Evolutionary conservation across 2,888 invertebrate species (phyloP).

Genomic region (Myopa testacea): DNA sequence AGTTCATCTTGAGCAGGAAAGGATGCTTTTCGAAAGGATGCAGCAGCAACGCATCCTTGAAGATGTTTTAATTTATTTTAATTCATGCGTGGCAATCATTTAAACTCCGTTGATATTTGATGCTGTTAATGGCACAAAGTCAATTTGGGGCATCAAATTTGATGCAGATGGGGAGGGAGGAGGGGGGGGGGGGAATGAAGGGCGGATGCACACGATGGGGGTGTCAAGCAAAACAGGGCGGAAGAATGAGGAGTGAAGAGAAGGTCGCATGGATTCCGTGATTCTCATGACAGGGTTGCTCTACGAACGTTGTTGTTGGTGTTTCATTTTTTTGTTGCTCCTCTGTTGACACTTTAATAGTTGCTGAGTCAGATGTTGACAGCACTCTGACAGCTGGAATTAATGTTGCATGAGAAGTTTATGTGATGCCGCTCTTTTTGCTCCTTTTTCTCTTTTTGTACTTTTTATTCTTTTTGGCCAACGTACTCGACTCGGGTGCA

Average conservation of each 20-base stretch:
- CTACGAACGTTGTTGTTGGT: no score
- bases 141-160: slow-evolving; percentile 12
- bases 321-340: neutral
- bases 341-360: slow-evolving; percentile 19
- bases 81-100: slow-evolving; percentile 56
- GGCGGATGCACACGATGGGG: no score
- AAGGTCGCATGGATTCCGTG: no score
- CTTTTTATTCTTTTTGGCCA: no score
- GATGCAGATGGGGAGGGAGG: neutral
- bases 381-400: slow-evolving; percentile 15
- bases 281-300: no score
- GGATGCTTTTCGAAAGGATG: neutral
- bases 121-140: slow-evolving; percentile 57
- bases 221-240: no score
- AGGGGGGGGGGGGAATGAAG: neutral
- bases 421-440: slow-evolving; percentile 5
- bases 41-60: slow-evolving; percentile 2
- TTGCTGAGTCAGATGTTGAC: slow-evolving; percentile 20
- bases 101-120: slow-evolving; percentile 56
- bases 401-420: slow-evolving; percentile 22
- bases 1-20: no score
- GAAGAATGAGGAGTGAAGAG: no score
- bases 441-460: no score
- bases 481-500: no score
- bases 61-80: slow-evolving; percentile 46